Conservation (phyloP, 1,140 invertebrate genomes). For the Bombus ignitus region DNA sequence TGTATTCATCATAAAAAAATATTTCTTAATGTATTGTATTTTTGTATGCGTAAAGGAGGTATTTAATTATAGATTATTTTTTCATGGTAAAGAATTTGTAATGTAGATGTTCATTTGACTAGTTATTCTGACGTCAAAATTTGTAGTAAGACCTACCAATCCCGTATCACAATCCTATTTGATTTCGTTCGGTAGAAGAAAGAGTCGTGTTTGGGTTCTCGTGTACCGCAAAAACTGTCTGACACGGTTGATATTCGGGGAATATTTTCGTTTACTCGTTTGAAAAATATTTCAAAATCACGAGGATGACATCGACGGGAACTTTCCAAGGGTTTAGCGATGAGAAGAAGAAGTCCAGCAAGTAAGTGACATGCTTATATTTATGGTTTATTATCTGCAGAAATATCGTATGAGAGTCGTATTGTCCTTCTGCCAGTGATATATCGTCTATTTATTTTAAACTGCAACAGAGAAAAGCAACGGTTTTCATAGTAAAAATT, state of each 20-base stretch:
- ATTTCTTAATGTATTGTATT: background rate
- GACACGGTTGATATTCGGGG: constrained; percentile 29
- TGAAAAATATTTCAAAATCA: constrained; percentile 8
- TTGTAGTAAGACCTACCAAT: constrained; percentile 63
- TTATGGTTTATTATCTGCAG: background rate
- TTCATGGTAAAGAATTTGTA: background rate
- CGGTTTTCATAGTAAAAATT: too few relatives aligned
- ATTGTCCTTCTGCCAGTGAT: background rate
- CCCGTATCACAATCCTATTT: constrained; percentile 67
- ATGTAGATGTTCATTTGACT: constrained; percentile 58
- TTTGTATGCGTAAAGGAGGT: background rate
- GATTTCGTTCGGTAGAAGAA: constrained; percentile 69
- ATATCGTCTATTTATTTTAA: constrained; percentile 19
- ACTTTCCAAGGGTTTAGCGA: constrained; percentile 72
- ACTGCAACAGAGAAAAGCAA: background rate
- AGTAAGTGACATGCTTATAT: constrained; percentile 69
- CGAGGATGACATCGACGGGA: constrained; percentile 76
- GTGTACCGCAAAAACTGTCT: constrained; percentile 47
- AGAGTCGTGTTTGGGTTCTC: constrained; percentile 55
- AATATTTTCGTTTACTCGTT: constrained; percentile 27
- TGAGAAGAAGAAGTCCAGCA: constrained; percentile 74
- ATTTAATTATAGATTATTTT: background rate
- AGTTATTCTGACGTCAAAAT: constrained; percentile 56
- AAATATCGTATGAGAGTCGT: constrained; percentile 18
- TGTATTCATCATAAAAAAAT: background rate